Evolutionary conservation across 2,888 invertebrate genomes (phyloP).

Genomic region (Cheilosia impressa): DNA sequence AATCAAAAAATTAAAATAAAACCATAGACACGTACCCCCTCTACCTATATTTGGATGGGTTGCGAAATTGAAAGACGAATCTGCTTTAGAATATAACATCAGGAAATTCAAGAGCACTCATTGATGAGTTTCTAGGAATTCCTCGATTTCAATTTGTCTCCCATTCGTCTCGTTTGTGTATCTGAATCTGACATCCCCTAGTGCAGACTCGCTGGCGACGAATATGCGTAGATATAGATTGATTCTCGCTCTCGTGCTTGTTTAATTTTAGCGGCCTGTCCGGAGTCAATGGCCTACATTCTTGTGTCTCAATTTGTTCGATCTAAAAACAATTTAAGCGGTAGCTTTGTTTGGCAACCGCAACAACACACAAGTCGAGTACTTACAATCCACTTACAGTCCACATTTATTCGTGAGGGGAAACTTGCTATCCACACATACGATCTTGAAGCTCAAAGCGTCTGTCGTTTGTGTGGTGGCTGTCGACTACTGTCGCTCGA

Average conservation of each 20-base stretch:
- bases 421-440: neutral
- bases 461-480: neutral
- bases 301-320: neutral
- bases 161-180: conserved; percentile 21
- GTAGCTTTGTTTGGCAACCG: conserved; percentile 4
- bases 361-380: neutral
- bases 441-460: conserved; percentile 12
- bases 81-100: conserved; percentile 46
- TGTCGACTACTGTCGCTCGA: conserved; percentile 26
- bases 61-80: neutral
- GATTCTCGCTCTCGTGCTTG: conserved; percentile 38
- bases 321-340: conserved; percentile 17
- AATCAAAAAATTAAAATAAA: conserved; percentile 31
- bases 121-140: conserved; percentile 72
- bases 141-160: conserved; percentile 32
- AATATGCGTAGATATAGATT: conserved; percentile 41
- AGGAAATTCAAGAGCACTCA: conserved; percentile 67
- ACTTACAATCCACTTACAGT: conserved; percentile 41
- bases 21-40: neutral
- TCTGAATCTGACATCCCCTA: conserved; percentile 26
- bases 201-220: conserved; percentile 66
- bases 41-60: too few species aligned
- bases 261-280: conserved; percentile 56
- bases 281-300: conserved; percentile 57
- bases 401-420: conserved; percentile 45